Conservation (phyloP, 2,888 invertebrate species). For the Chloromyia formosa region DNA sequence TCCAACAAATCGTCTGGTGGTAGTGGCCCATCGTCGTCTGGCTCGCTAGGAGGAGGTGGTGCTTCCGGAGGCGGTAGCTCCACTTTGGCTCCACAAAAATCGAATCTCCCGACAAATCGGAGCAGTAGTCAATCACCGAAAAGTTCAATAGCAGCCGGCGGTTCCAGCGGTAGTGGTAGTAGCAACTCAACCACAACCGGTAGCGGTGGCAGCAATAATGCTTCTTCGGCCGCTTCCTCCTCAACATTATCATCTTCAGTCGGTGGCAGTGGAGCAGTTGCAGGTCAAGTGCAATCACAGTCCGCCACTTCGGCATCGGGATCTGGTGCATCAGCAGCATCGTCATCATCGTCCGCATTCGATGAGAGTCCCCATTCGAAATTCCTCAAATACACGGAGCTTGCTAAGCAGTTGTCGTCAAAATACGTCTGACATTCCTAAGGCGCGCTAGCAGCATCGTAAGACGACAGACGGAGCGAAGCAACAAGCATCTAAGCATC, state of each 20-base stretch:
- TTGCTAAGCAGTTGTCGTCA: conserved; percentile 97
- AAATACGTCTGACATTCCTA: conserved; percentile 83
- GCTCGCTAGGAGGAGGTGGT: conserved; percentile 49
- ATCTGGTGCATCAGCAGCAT: conserved; percentile 48
- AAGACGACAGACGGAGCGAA: not conserved
- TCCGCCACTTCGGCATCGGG: conserved; percentile 54
- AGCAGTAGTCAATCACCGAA: conserved; percentile 50
- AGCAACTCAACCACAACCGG: conserved; percentile 26
- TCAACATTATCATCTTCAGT: conserved; percentile 48
- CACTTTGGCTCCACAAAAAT: conserved; percentile 17
- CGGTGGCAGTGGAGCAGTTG: not conserved
- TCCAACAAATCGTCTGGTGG: conserved; percentile 62
- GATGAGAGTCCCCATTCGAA: conserved; percentile 96
- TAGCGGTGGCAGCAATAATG: conserved; percentile 34
- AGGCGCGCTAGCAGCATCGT: conserved; percentile 16
- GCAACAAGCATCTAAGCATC: not conserved
- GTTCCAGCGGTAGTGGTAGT: conserved; percentile 46
- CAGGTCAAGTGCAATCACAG: conserved; percentile 44
- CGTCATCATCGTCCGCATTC: conserved; percentile 55
- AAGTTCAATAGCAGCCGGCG: conserved; percentile 47
- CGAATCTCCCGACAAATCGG: conserved; percentile 27
- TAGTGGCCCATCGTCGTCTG: conserved; percentile 62
- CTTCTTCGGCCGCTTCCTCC: not conserved
- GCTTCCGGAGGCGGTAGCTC: conserved; percentile 40
- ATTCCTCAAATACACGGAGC: conserved; percentile 97